Evolutionary conservation across 1,140 invertebrate species (phyloP), one percentile per base, ranked within the genome.

Genomic region (Cotesia glomerata): DNA sequence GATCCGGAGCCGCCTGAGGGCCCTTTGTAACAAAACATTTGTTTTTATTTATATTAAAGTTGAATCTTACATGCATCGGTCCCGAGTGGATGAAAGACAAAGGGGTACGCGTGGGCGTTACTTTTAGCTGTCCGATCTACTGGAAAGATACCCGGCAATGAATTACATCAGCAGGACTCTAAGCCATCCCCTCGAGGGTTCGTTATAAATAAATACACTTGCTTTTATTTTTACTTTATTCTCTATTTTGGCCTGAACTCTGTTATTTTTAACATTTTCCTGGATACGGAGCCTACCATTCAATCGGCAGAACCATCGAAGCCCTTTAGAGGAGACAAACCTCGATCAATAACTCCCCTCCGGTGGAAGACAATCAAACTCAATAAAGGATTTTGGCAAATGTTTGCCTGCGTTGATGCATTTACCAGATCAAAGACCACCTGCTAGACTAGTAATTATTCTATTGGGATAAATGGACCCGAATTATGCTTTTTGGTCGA

Each of bases 111-210:
- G 79, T 80, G 77, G 79, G 79, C 80, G 80, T 78, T 76, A 69
- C 78, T 77, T 74, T 75, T 75, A 71, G 74, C 80, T 78, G 80
- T 77, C 79, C 77, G 79, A 82, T 81, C 76, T 72, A 79, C 75
- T 62, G 69, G 52, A 71, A 52, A 75, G 80, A 81, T 81, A 81
- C 74, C 62, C 54, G 68, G 67, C 69, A 72, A 66, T 76, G 76
- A 81, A 72, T 80, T 81, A 79, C 79, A 70, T 78, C 63, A 74
- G 72, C 13, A 45, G 16, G 7, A 9, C 13, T 56, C 54, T 7
- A 13, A 56, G 13, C 45, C 18, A 14, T 8, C 63, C 16, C 54
- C 11, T 54, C 49, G 45, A 54, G 52, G 14, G 52, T 68, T 14
- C 16, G 7, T 68, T 51, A 54, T 54, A 54, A 54, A 54, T 16